Conservation (phyloP, 2,113 vertebrate genomes). For the Toxostoma redivivum region DNA sequence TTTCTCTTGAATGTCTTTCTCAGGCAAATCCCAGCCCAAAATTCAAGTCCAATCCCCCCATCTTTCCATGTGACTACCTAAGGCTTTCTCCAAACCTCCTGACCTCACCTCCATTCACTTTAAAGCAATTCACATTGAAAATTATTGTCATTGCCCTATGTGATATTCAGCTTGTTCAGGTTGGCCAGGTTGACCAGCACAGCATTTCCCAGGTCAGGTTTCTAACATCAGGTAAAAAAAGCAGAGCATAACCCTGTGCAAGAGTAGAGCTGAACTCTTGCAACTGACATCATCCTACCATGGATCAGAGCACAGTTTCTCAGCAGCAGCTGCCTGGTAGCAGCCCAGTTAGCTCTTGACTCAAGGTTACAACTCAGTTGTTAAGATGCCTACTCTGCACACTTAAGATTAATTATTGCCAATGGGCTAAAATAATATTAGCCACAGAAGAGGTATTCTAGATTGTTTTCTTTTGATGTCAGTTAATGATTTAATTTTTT, state of each 20-base stretch:
- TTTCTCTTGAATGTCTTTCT: neutral
- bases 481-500: slow-evolving; percentile 11
- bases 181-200: neutral
- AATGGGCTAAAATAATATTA: neutral
- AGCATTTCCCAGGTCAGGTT: neutral
- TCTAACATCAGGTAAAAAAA: neutral
- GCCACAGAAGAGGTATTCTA: neutral
- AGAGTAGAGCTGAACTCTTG: neutral
- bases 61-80: neutral
- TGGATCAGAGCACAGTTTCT: neutral
- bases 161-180: neutral
- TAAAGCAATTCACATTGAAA: neutral
- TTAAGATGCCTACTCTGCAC: neutral
- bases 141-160: neutral
- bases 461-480: neutral
- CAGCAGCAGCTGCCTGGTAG: neutral
- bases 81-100: neutral
- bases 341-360: neutral
- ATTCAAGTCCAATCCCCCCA: neutral
- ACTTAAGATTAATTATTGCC: neutral
- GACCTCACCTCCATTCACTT: neutral
- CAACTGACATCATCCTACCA: neutral
- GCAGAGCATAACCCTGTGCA: neutral
- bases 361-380: neutral
- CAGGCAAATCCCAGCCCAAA: neutral